Evolutionary conservation across 1,140 invertebrate species (phyloP).

Genomic region (Ceratitis capitata): DNA sequence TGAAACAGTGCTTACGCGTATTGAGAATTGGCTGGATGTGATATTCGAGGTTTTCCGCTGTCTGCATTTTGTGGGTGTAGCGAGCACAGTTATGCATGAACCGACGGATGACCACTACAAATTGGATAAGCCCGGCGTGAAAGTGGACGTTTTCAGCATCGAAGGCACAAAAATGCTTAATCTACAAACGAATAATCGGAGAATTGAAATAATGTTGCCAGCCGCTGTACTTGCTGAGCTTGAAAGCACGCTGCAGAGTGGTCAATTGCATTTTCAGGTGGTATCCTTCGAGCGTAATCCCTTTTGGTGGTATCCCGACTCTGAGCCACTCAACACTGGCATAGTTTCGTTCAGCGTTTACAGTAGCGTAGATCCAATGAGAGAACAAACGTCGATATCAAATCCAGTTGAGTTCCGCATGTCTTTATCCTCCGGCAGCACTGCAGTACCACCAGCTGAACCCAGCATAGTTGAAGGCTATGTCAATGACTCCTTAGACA

Average conservation of each 20-base stretch:
- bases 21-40: slow-evolving; percentile 32
- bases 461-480: neutral
- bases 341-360: slow-evolving; percentile 7
- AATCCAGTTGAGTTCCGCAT: neutral
- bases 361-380: neutral
- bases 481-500: neutral
- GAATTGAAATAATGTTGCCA: neutral
- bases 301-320: slow-evolving; percentile 44
- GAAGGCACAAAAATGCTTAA: neutral
- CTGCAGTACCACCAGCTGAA: neutral
- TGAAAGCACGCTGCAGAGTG: neutral
- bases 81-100: neutral
- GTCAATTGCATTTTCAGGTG: slow-evolving; percentile 20
- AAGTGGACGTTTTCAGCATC: neutral
- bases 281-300: neutral
- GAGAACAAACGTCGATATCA: neutral
- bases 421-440: neutral
- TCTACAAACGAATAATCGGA: neutral
- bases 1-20: neutral
- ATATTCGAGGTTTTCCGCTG: neutral
- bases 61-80: slow-evolving; percentile 4
- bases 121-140: neutral
- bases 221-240: neutral
- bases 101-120: neutral
- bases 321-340: neutral